These are phyloP conservation scores for Lasius platythorax DNA, from an alignment of 2,888 invertebrate genomes.

Conservation along the genomic window DNA sequence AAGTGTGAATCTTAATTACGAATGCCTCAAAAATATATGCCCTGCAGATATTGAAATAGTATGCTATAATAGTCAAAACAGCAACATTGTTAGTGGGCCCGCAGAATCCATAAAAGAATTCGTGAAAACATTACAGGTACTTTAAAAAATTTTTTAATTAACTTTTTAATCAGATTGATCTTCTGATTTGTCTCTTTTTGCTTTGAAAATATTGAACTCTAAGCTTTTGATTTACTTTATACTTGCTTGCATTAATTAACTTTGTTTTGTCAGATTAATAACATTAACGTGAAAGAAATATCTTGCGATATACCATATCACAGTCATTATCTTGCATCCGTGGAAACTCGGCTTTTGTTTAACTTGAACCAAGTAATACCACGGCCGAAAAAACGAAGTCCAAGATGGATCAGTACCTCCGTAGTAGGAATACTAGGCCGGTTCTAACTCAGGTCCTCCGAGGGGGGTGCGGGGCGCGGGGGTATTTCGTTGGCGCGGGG, in stretches of 20 bases:
- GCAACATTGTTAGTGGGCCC: constrained; percentile 95
- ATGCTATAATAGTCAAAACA: constrained; percentile 94
- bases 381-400: constrained; percentile 6
- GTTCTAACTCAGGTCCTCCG: too few species aligned
- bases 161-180: not conserved
- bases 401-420: constrained; percentile 58
- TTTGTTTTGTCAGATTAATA: not conserved
- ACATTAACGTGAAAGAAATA: not conserved
- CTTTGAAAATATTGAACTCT: too few species aligned
- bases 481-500: too few species aligned
- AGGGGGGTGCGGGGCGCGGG: too few species aligned
- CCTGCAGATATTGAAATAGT: constrained; percentile 93
- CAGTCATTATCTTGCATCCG: not conserved
- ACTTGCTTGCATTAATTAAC: not conserved
- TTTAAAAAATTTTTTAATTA: not conserved
- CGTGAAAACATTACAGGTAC: not conserved
- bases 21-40: constrained; percentile 88
- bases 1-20: constrained; percentile 91
- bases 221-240: too few species aligned
- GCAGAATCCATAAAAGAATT: constrained; percentile 87
- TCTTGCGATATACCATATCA: not conserved
- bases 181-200: not conserved
- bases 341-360: not conserved
- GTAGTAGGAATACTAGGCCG: too few species aligned
- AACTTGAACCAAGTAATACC: not conserved